Evolutionary conservation across 2,888 invertebrate species (phyloP), one percentile per base, ranked within the genome.

Genomic region (Dolichopus griseipennis): DNA sequence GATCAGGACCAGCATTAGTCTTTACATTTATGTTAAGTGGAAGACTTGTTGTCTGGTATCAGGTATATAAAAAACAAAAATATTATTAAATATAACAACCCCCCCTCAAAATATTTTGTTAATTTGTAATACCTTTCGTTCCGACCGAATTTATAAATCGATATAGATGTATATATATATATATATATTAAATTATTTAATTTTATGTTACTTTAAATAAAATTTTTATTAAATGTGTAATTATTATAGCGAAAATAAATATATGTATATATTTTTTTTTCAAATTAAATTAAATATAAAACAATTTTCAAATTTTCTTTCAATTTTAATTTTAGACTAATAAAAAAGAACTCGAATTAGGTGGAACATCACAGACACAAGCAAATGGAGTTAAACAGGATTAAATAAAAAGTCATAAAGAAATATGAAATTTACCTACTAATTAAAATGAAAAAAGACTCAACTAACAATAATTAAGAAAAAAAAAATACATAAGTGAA

Each of bases 1-100:
- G 95, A 74, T 92, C 91, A 67, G 95, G 94, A 18, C 94, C 94
- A 0, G 91, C 94, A 68, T 82, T 95, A 77, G 94, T 94, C 72
- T 95, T 95, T 82, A 91, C 94, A 79, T 94, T 95, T 79, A 94
- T 95, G 93, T 83, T 95, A 65, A 89, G 89, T 73, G 95, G 95
- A 71, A 86, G 95, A 73, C 84, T 95, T 71, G 93, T 95, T 27
- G 94, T 95, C 71, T 95, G 86, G 87, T 87, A 83, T 74, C 82
- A 79, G 76, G 78, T 78, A 73, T 72, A 41, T n/a, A 62, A 64
- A 63, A 27, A 63, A 63, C 27, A 61, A 61, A 61, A 61, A 61
- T 63, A 33, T 63, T 18, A 27, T 63, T 63, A 15, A 63, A 63
- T 22, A 21, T 61, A 21, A 27, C 27, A 27, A 4, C 27, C 27